Conservation (phyloP, 2,888 invertebrate genomes). For the Aspidiotus rigidus region DNA sequence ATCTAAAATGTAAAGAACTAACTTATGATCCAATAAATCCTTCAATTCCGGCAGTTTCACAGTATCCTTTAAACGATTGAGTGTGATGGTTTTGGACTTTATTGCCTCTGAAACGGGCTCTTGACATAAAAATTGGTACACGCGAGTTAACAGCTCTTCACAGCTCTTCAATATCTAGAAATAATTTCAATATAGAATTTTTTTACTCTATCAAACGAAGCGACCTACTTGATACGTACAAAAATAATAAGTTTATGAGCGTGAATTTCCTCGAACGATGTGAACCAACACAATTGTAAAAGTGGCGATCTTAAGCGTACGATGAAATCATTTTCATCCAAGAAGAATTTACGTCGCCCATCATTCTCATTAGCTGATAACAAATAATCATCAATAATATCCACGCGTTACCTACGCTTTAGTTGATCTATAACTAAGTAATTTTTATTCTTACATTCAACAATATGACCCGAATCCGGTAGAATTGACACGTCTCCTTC, state of each 20-base stretch:
- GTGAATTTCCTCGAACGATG: conserved; percentile 9
- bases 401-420: too few species aligned
- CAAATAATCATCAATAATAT: too few species aligned
- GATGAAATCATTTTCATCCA: conserved; percentile 12
- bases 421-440: too few species aligned
- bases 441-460: too few species aligned
- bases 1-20: background rate
- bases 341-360: background rate
- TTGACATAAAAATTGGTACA: background rate
- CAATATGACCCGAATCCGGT: too few species aligned
- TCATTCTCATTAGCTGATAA: too few species aligned
- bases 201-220: background rate
- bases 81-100: background rate
- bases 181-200: background rate
- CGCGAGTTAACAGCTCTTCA: background rate
- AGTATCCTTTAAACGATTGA: background rate
- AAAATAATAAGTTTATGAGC: background rate
- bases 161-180: background rate
- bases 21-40: background rate
- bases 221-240: background rate
- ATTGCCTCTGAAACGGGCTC: background rate
- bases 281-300: conserved; percentile 17
- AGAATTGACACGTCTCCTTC: background rate
- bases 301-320: conserved; percentile 6
- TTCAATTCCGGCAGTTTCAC: background rate